phyloP scores from a whole-genome alignment of 2,113 vertebrate genomes.

The Lepidothrix coronata region DNA sequence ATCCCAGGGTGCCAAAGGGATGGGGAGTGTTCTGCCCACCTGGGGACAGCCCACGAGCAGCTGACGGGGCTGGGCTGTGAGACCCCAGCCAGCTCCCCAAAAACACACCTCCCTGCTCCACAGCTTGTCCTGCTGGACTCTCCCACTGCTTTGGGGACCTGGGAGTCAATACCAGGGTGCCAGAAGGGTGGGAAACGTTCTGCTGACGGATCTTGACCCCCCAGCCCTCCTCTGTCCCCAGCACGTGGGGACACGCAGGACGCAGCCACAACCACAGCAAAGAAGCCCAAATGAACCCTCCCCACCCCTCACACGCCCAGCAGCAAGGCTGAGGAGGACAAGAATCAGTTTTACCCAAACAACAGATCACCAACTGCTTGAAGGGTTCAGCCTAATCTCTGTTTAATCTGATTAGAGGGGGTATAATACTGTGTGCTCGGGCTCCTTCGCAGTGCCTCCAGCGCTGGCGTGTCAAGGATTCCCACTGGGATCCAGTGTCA shows the following conservation, averaged over 20 bases:
- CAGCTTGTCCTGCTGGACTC: background rate
- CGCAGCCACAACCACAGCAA: background rate
- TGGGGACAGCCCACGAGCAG: too few relatives aligned
- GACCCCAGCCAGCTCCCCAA: too few relatives aligned
- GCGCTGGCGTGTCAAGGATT: background rate
- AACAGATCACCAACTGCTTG: background rate
- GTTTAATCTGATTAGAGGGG: background rate
- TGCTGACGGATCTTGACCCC: accelerated
- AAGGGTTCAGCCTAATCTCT: background rate
- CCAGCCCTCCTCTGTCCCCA: background rate
- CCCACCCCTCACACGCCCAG: too few relatives aligned
- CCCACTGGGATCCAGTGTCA: accelerated
- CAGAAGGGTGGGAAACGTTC: background rate
- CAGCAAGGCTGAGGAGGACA: background rate
- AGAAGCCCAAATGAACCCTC: background rate
- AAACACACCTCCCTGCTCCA: background rate
- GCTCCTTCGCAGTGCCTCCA: background rate
- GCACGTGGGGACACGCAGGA: accelerated
- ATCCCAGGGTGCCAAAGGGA: too few relatives aligned
- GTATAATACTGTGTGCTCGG: background rate
- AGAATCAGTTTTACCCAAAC: background rate
- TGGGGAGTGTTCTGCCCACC: too few relatives aligned
- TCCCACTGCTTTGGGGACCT: too few relatives aligned
- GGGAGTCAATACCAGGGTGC: too few relatives aligned
- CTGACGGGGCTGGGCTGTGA: too few relatives aligned